Percentiles rank a stretch among this genome's conserved stretches.
phyloP scores from a whole-genome alignment of 2,113 vertebrate species.

The Nothocercus julius region DNA sequence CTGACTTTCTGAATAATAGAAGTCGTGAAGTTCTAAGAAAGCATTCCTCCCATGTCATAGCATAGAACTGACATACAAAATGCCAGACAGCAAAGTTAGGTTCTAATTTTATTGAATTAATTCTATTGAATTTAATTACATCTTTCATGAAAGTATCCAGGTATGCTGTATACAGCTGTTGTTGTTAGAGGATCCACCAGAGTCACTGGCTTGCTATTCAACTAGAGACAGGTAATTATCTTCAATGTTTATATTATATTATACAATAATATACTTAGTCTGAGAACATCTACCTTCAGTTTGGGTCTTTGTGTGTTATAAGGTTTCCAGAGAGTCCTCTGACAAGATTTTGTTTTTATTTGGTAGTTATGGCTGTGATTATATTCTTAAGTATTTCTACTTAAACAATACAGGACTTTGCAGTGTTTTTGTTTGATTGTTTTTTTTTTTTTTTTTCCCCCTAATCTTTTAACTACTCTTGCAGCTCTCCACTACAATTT shows the following conservation, averaged over 20 bases:
- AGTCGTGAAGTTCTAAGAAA: neutral
- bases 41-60: neutral
- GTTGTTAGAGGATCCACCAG: neutral
- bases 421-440: neutral
- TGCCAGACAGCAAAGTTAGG: too few relatives aligned
- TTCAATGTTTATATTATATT: neutral
- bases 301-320: neutral
- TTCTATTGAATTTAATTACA: neutral
- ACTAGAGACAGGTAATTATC: too few relatives aligned
- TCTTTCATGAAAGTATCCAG: neutral
- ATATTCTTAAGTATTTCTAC: neutral
- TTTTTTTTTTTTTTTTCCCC: too few relatives aligned
- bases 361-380: neutral
- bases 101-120: neutral
- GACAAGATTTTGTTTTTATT: neutral
- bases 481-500: neutral
- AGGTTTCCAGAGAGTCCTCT: neutral
- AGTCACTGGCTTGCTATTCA: neutral
- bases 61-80: neutral
- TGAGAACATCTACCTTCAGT: neutral
- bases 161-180: neutral
- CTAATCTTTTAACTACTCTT: neutral
- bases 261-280: neutral
- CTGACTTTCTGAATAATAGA: neutral
- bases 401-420: neutral